A percentile compares a stretch with the other conserved stretches of the same genome.
phyloP scores from a whole-genome alignment of 2,113 vertebrate genomes.

The Pygoscelis antarcticus region DNA sequence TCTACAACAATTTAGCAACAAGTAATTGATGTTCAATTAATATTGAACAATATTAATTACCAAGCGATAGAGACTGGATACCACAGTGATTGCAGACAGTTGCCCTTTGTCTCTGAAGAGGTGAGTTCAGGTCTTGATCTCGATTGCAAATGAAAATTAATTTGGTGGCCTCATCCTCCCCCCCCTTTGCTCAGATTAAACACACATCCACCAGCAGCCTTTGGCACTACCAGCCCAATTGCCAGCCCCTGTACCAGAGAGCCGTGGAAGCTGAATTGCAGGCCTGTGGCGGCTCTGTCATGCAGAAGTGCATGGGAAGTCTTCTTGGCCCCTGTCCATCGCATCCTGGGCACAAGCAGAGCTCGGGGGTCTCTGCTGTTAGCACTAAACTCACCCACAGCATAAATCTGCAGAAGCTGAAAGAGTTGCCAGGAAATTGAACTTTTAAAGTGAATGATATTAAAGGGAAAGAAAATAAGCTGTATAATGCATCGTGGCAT shows the following conservation, averaged over 20 bases:
- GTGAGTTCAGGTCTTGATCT: neutral
- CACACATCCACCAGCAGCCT: neutral
- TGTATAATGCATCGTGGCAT: rapidly evolving
- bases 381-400: neutral
- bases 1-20: neutral
- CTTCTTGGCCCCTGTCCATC: neutral
- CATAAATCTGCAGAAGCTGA: neutral
- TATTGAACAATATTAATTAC: neutral
- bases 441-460: neutral
- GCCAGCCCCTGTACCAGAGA: neutral
- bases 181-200: neutral
- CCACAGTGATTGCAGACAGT: neutral
- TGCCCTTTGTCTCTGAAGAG: neutral
- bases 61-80: neutral
- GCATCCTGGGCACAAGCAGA: neutral
- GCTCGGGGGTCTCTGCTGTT: neutral
- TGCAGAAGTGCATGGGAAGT: neutral
- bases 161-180: neutral
- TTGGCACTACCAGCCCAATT: neutral
- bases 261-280: neutral
- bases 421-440: neutral
- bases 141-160: neutral
- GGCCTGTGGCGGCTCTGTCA: neutral
- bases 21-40: neutral
- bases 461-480: neutral